Conservation (phyloP, 1,140 invertebrate species). For the Ruditapes philippinarum region DNA sequence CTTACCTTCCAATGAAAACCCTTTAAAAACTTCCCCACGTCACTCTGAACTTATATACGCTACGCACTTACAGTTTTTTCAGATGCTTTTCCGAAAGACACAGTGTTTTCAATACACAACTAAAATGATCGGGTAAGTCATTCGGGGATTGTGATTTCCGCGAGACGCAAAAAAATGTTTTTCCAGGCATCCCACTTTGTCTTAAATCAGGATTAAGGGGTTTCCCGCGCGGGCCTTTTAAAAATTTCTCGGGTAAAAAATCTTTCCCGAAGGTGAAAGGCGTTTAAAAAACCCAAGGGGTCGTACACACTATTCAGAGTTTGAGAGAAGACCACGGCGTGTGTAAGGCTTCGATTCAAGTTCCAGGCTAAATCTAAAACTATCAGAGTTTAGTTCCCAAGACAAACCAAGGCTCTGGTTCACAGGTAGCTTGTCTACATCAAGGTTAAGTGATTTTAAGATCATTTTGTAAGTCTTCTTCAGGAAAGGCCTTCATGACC, state of each 20-base stretch:
- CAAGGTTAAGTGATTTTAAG: not conserved
- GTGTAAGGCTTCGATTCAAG: conserved; percentile 51
- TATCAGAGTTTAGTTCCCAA: conserved; percentile 33
- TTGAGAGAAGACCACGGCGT: conserved; percentile 70
- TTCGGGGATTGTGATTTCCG: conserved; percentile 39
- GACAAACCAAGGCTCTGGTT: no score
- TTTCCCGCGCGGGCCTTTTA: conserved; percentile 67
- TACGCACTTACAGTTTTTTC: conserved; percentile 62
- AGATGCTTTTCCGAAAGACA: conserved; percentile 70
- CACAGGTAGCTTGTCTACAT: conserved; percentile 4
- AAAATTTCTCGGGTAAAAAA: conserved; percentile 71
- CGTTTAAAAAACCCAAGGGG: conserved; percentile 69
- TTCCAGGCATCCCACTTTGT: conserved; percentile 48
- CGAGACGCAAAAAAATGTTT: conserved; percentile 9
- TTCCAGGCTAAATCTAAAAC: conserved; percentile 49
- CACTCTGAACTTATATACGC: conserved; percentile 51
- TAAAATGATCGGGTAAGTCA: conserved; percentile 24
- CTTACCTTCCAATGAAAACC: conserved; percentile 35
- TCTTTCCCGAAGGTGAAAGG: conserved; percentile 67
- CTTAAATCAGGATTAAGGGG: conserved; percentile 28
- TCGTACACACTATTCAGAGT: conserved; percentile 67
- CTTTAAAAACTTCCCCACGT: not conserved
- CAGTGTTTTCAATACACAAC: not conserved
- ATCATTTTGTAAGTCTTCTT: not conserved
- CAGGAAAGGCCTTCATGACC: conserved; percentile 14